phyloP scores from a whole-genome alignment of 1,140 invertebrate species.

The Muscidifurax raptorellus region DNA sequence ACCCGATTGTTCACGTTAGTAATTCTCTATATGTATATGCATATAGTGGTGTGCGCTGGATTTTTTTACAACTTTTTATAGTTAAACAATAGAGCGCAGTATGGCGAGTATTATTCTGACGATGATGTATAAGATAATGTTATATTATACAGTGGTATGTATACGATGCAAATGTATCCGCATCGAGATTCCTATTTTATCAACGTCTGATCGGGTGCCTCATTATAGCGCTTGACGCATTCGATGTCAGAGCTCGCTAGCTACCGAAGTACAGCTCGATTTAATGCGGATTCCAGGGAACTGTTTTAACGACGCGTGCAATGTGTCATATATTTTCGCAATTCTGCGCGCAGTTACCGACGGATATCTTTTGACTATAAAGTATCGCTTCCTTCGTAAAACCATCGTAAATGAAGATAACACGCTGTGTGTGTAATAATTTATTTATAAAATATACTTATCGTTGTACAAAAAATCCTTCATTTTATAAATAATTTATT shows the following conservation, averaged over 20 bases:
- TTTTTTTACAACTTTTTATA: too few relatives aligned
- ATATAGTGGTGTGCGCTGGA: too few relatives aligned
- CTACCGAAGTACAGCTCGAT: not conserved
- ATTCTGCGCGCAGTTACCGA: too few relatives aligned
- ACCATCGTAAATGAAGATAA: not conserved
- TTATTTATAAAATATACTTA: not conserved
- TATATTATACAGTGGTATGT: too few relatives aligned
- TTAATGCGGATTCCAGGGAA: not conserved
- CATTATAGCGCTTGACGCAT: not conserved
- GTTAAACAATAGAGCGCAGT: too few relatives aligned
- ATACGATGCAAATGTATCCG: not conserved
- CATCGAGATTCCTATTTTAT: not conserved
- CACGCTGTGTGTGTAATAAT: not conserved
- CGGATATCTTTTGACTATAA: too few relatives aligned
- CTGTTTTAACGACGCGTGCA: not conserved
- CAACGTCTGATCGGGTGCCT: not conserved
- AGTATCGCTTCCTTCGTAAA: too few relatives aligned
- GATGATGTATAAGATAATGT: too few relatives aligned
- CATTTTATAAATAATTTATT: conserved; percentile 9
- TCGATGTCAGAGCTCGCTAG: not conserved
- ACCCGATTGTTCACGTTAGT: not conserved
- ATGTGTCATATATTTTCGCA: not conserved
- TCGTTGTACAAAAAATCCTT: not conserved
- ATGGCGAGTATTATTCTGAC: too few relatives aligned
- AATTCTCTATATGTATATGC: too few relatives aligned